Evolutionary conservation across 1,140 invertebrate species (phyloP), one percentile per base, ranked within the genome.

Genomic region (Aphis gossypii): DNA sequence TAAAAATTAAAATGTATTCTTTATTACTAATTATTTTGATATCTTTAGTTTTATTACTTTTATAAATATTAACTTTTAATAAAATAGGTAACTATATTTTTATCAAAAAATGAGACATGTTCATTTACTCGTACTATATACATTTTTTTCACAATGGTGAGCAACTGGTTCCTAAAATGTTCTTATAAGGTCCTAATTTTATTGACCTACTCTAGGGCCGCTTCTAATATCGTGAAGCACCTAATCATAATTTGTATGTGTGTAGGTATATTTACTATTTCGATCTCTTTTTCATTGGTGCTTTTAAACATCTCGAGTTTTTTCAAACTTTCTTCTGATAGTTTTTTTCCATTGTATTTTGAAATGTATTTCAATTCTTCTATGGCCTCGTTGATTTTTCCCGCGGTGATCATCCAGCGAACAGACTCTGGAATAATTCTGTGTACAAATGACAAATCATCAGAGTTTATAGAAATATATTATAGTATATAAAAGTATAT

Each of bases 361-460:
- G 96, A 96, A 6, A 96, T 96, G 94, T 95, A 95, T 38, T 94
- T 94, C 11, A 97, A 95, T n/a, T 97, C 96, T 60, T 94, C 94
- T 48, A 95, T 95, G 0, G 96, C 96, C 94, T 96, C 95, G 35
- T 95, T 95, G 20, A 95, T 95, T 92, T 95, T 95, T 87, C 96
- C 95, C 25, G 96, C 96, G 0, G 96, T 96, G 56, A 97, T 94
- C 5, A 97, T 94, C 97, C 97, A 97, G 82, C 96, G 95, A 0
- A 96, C 96, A 0, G 96, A 97, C 94, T 97, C 97, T 4, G 97
- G 97, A 68, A 97, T 95, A 25, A 97, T 94, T 96, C 96, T 97
- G 94, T 86, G 41, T 25, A 35, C 48, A 56, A 89, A 89, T 20
- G 41, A n/a, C n/a, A 18, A 30, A 88, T 30, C 46, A 46, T 87